Percentiles rank a stretch among this genome's conserved stretches.
These are phyloP conservation scores for Redunca redunca DNA, from an alignment of 2,113 vertebrate species.

Conservation along the genomic window DNA sequence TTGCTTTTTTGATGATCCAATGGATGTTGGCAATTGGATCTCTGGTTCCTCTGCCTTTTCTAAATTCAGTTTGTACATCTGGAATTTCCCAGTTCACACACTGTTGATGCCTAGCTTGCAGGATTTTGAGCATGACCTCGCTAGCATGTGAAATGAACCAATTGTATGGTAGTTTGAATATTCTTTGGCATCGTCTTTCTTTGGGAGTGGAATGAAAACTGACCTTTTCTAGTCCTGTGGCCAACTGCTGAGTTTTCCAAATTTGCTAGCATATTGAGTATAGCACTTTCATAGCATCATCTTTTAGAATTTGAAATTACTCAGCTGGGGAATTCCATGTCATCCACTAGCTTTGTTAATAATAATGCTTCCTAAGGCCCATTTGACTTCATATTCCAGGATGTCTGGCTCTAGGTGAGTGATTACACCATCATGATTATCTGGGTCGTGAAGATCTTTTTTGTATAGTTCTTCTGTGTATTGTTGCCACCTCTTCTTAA, in stretches of 20 bases:
- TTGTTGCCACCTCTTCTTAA: neutral
- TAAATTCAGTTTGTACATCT: neutral
- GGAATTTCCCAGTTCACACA: neutral
- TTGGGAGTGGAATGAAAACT: neutral
- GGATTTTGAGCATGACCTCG: neutral
- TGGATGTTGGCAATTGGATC: neutral
- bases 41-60: neutral
- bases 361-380: neutral
- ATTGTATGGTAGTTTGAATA: neutral
- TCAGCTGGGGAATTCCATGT: neutral
- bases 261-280: neutral
- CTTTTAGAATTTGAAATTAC: neutral
- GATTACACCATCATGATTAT: neutral
- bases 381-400: neutral
- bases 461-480: neutral
- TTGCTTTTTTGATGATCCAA: neutral
- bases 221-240: neutral
- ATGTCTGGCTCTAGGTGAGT: neutral
- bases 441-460: neutral
- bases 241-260: neutral
- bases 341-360: neutral
- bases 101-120: neutral
- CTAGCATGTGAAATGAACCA: neutral
- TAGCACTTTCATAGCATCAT: neutral
- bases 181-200: neutral